Evolutionary conservation across 2,797 vertebrate species (phyloP).

Genomic region (Betta splendens): DNA sequence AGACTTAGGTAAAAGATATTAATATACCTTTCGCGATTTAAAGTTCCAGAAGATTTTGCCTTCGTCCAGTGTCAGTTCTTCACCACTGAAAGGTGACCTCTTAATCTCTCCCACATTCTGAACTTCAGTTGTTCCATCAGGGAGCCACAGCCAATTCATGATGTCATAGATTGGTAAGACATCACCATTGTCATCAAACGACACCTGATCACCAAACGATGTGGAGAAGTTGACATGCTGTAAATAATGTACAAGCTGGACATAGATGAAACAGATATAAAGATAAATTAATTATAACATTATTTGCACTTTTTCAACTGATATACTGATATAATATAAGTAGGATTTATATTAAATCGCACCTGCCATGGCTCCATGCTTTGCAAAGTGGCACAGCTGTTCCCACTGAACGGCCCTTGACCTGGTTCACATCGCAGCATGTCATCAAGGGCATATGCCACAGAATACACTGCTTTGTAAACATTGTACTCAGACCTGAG

Average conservation of each 20-base stretch:
- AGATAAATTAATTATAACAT: no score
- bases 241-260: neutral
- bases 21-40: constrained; percentile 50
- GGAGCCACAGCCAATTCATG: constrained; percentile 72
- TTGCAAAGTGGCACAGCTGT: constrained; percentile 65
- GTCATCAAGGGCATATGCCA: constrained; percentile 72
- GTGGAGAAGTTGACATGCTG: constrained; percentile 66
- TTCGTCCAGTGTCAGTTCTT: constrained; percentile 64
- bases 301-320: no score
- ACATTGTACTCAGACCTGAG: constrained; percentile 66
- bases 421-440: constrained; percentile 66
- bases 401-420: constrained; percentile 63
- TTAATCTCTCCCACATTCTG: constrained; percentile 67
- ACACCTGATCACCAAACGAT: constrained; percentile 74
- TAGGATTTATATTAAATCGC: neutral
- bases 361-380: constrained; percentile 79
- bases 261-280: neutral
- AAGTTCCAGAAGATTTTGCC: constrained; percentile 76
- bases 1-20: no score
- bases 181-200: constrained; percentile 79
- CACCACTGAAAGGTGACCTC: constrained; percentile 29
- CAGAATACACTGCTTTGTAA: constrained; percentile 76
- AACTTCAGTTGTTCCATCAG: constrained; percentile 55
- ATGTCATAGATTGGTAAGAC: constrained; percentile 76
- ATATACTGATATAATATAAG: no score